Conservation (phyloP, 2,888 invertebrate species). For the Boloria euphrosyne region DNA sequence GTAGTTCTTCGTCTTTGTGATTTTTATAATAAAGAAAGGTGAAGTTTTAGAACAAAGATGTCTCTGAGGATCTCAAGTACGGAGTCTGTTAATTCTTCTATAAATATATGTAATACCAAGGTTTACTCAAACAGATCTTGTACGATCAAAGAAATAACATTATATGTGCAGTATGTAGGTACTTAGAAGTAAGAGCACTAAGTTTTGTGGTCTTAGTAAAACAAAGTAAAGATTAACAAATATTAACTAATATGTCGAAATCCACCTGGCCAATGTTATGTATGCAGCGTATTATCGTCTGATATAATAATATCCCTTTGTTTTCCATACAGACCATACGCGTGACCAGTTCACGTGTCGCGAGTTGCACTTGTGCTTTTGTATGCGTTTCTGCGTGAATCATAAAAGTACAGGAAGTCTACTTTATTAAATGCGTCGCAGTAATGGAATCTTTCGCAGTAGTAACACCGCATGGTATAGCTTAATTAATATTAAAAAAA, state of each 20-base stretch:
- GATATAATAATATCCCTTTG: conserved; percentile 41
- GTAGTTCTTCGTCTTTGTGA: too few species aligned
- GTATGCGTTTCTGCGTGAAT: conserved; percentile 28
- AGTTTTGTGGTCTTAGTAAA: too few species aligned
- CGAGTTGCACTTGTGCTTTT: conserved; percentile 23
- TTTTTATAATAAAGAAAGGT: too few species aligned
- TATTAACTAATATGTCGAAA: conserved; percentile 14
- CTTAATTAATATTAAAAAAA: background rate
- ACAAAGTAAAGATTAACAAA: conserved; percentile 6
- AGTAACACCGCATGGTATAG: background rate
- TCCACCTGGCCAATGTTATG: conserved; percentile 14
- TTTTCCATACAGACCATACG: conserved; percentile 37
- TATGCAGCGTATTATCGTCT: conserved; percentile 25
- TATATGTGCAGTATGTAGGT: too few species aligned
- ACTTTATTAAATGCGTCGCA: conserved; percentile 38
- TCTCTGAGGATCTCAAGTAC: too few species aligned
- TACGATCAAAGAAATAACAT: too few species aligned
- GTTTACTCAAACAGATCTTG: too few species aligned
- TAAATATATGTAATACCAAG: too few species aligned
- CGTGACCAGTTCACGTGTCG: conserved; percentile 36
- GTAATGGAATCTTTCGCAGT: conserved; percentile 33
- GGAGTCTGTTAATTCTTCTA: too few species aligned
- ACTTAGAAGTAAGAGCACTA: too few species aligned
- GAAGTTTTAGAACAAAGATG: too few species aligned
- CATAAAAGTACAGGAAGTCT: conserved; percentile 40